Conservation (phyloP, 1,140 invertebrate genomes). For the Drosophila repleta region DNA sequence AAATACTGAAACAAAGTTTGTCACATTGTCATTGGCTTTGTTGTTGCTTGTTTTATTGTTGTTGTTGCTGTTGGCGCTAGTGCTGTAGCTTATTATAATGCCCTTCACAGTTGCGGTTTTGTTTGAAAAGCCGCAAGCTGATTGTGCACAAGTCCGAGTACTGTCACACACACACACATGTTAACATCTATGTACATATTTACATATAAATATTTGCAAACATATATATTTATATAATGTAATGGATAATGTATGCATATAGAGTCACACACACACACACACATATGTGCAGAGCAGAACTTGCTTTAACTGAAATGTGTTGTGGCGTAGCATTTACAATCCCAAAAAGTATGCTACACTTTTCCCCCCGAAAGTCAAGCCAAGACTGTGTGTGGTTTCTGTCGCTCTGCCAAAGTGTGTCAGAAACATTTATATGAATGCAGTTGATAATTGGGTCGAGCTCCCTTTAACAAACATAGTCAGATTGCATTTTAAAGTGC, state of each 20-base stretch:
- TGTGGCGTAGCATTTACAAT: too few relatives aligned
- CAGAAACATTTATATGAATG: too few relatives aligned
- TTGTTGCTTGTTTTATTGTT: neutral
- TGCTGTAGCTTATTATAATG: slow-evolving; percentile 40
- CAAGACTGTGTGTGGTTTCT: neutral
- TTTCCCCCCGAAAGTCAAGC: neutral
- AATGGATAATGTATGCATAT: slow-evolving; percentile 3
- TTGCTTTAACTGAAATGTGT: too few relatives aligned
- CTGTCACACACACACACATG: slow-evolving; percentile 27
- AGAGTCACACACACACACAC: neutral
- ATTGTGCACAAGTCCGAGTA: slow-evolving; percentile 27
- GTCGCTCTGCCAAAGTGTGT: too few relatives aligned
- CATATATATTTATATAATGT: too few relatives aligned
- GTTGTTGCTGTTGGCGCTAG: neutral
- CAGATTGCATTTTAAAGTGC: too few relatives aligned
- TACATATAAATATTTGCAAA: too few relatives aligned
- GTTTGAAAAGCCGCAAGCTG: slow-evolving; percentile 38
- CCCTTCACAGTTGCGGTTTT: slow-evolving; percentile 35
- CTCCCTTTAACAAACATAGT: too few relatives aligned
- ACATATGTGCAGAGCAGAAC: neutral
- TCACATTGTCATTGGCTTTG: slow-evolving; percentile 53
- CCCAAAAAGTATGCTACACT: neutral
- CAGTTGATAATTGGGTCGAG: too few relatives aligned
- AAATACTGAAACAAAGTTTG: slow-evolving; percentile 51
- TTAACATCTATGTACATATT: neutral